phyloP scores from a whole-genome alignment of 2,113 vertebrate species.

The Chionomys nivalis region DNA sequence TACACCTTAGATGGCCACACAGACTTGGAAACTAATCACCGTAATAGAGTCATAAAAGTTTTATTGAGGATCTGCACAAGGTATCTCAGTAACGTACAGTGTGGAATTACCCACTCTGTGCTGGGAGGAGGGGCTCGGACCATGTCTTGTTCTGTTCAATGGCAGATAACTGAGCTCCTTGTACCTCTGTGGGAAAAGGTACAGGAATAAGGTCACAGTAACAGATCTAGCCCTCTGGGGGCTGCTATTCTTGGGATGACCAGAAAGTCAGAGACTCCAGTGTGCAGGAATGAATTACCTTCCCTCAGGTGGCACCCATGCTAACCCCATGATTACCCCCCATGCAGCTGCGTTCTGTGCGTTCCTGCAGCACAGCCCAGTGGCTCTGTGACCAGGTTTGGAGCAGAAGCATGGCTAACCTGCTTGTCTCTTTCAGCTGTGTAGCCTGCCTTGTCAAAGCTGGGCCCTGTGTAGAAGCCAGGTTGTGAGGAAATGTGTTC shows the following conservation, averaged over 20 bases:
- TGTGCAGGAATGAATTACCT: rapidly evolving
- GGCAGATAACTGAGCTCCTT: constrained; percentile 35
- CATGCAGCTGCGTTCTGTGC: neutral
- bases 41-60: constrained; percentile 72
- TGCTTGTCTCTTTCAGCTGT: neutral
- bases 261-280: neutral
- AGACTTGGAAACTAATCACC: constrained; percentile 71
- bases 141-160: neutral
- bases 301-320: neutral
- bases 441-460: neutral
- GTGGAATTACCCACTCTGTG: constrained; percentile 49
- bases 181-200: neutral
- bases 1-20: constrained; percentile 69
- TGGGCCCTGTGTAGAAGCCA: neutral
- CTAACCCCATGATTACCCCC: too few relatives aligned
- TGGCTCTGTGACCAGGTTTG: neutral
- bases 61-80: constrained; percentile 70
- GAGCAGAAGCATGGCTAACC: neutral
- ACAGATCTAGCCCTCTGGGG: neutral
- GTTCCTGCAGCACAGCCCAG: neutral
- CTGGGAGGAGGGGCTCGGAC: neutral
- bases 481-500: neutral
- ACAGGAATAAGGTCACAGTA: neutral
- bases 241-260: neutral
- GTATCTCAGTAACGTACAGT: constrained; percentile 52